These are phyloP conservation scores for Lophotriccus pileatus DNA, from an alignment of 2,797 vertebrate genomes.

Conservation along the genomic window DNA sequence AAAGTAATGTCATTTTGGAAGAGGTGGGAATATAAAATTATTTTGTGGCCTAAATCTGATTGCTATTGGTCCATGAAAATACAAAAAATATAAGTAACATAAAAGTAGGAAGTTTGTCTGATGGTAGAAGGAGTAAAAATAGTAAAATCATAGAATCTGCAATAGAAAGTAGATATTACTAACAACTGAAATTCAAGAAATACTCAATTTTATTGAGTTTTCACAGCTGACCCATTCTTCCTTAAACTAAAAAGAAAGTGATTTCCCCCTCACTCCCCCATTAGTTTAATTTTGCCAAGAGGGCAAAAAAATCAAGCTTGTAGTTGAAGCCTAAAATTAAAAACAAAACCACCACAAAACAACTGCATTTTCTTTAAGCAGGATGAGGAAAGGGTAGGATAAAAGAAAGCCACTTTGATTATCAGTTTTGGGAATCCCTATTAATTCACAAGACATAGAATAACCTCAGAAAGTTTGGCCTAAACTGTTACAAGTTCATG, in stretches of 20 bases:
- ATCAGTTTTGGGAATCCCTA: not conserved
- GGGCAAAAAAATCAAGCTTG: not conserved
- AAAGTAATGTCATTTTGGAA: not conserved
- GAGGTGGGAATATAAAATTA: not conserved
- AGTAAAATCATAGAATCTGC: not conserved
- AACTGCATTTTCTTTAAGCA: not conserved
- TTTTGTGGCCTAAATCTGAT: not conserved
- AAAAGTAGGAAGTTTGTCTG: not conserved
- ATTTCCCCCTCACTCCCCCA: fast-evolving
- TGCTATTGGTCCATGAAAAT: not conserved
- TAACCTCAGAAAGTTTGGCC: not conserved
- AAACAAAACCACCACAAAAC: not conserved
- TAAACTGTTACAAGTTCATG: not conserved
- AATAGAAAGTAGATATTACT: not conserved
- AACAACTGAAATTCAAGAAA: not conserved
- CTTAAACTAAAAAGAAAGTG: not conserved
- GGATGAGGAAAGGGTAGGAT: not conserved
- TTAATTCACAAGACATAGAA: not conserved
- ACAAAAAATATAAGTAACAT: not conserved
- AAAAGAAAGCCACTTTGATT: not conserved
- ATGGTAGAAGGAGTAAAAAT: not conserved
- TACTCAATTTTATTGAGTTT: not conserved
- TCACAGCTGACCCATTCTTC: not conserved
- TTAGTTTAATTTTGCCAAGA: not conserved
- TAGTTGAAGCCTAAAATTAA: not conserved